These are phyloP conservation scores for Luperina nickerlii DNA, from an alignment of 2,888 invertebrate genomes.

Conservation along the genomic window DNA sequence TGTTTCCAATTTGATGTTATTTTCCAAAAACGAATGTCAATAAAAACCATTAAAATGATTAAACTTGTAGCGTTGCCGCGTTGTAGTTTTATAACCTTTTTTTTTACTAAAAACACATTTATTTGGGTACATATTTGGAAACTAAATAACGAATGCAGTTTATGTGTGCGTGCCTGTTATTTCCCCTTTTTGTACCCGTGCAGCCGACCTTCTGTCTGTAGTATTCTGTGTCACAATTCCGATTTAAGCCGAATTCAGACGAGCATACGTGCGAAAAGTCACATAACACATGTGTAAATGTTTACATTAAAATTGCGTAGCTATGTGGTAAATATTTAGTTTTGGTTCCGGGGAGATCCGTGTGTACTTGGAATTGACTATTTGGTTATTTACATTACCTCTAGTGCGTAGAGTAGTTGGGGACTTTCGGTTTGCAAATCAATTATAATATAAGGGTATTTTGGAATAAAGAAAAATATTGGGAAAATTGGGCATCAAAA, in stretches of 20 bases:
- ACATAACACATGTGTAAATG: conserved; percentile 17
- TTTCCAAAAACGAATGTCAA: neutral
- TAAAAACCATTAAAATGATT: neutral
- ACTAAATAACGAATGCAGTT: neutral
- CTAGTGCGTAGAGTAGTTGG: neutral
- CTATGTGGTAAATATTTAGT: conserved; percentile 8
- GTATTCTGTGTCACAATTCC: neutral
- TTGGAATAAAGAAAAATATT: neutral
- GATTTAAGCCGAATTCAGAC: neutral
- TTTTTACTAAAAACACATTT: too few species aligned
- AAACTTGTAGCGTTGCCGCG: neutral
- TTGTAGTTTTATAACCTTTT: neutral
- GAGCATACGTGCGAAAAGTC: conserved; percentile 28
- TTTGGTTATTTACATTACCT: neutral
- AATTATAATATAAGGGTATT: neutral
- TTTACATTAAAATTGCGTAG: conserved; percentile 16
- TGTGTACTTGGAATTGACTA: neutral
- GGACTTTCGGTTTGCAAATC: neutral
- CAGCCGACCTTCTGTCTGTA: conserved; percentile 1
- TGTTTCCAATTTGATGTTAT: neutral
- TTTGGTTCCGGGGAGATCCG: conserved; percentile 27
- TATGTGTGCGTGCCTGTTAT: neutral
- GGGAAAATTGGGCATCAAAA: neutral
- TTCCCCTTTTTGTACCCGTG: neutral
- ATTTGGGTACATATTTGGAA: neutral